Evolutionary conservation across 2,797 vertebrate genomes (phyloP), one percentile per base, ranked within the genome.

Genomic region (Rhyacichthys aspro): DNA sequence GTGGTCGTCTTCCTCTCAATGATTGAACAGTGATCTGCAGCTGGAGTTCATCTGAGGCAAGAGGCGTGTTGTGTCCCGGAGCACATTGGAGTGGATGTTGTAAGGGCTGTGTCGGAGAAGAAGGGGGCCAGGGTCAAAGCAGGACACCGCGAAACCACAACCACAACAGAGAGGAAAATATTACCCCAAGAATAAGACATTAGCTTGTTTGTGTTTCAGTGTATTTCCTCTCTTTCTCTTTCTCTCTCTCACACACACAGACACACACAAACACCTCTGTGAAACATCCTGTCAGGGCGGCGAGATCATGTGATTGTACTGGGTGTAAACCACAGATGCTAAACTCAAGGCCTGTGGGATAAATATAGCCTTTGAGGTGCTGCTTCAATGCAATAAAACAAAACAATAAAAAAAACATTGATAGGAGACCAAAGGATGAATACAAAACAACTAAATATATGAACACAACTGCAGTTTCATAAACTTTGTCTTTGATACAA

Each of bases 101-200:
- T 67, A 67, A 41, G 19, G 32, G 59, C 53, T 62, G 46, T 36
- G 47, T 66, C 49, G 56, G 14, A 17, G 18, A 66, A 3, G 14
- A 65, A 61, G 33, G 37, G 55, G 18, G 15, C 18, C 1, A 3
- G n/a, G 52, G 46, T 14, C 46, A 55, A 33, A 55, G 7, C 15
- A 61, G 46, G 62, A 74, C 50, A 55, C 49, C 3, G 28, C 46
- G 44, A 50, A 58, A 67, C 61, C 55, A 64, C 28, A 59, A 68
- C 42, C 54, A 38, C 3, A 11, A 28, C 3, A 28, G 23, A 28
- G 23, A 38, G n/a, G n/a, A n/a, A 16, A 19, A 57, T 45, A 36
- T 16, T 15, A 17, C 19, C 33, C 14, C 11, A 10, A 38, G 37
- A 50, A 52, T 53, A 39, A 53, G 38, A 10, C 17, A 11, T n/a